Base-by-base conservation (phyloP, 2,113 vertebrate genomes). In the Oryzias woworae region DNA sequence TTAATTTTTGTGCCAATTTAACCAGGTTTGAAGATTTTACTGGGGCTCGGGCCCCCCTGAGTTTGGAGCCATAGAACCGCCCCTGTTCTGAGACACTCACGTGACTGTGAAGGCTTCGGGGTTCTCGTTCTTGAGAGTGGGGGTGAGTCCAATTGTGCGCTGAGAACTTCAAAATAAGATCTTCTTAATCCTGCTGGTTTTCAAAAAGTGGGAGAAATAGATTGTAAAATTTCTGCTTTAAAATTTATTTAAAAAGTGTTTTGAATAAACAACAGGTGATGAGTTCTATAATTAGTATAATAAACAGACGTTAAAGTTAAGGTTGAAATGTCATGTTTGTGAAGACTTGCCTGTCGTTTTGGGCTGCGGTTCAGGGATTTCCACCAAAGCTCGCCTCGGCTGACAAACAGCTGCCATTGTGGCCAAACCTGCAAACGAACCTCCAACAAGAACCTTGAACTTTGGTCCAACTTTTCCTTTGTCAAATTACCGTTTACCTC, bases 301-400 rank as follows among this genome's bases (percentile, higher is more conserved):
- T 45, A 17, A 45, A 45, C 3, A 45, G 7, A 17, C 44, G 6
- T 45, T 45, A 45, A 14, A 45, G 3, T 17, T 45, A 15, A 45
- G 16, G 16, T 17, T 47, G 7, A 18, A 18, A n/a, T 5, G 2
- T n/a, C 16, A n/a, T 47, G 5, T 47, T 47, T n/a, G 17, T n/a
- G 7, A 18, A 23, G 4, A 64, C 84, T 73, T 70, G 92, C 90
- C 87, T 62, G 86, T 73, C 18, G 83, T 87, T 79, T 90, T 90
- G 1, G 90, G 90, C 49, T 92, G 91, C 0, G 90, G 91, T 3
- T 87, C 77, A 31, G 89, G 86, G 31, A 92, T 92, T 68, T 92
- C 90, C 71, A 90, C 61, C 69, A 92, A 48, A 20, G 77, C 91
- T 16, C 84, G 89, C 76, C 90, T 73, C 6, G 77, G 62, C 17